phyloP scores from a whole-genome alignment of 2,113 vertebrate species.

The Antigone vipio region DNA sequence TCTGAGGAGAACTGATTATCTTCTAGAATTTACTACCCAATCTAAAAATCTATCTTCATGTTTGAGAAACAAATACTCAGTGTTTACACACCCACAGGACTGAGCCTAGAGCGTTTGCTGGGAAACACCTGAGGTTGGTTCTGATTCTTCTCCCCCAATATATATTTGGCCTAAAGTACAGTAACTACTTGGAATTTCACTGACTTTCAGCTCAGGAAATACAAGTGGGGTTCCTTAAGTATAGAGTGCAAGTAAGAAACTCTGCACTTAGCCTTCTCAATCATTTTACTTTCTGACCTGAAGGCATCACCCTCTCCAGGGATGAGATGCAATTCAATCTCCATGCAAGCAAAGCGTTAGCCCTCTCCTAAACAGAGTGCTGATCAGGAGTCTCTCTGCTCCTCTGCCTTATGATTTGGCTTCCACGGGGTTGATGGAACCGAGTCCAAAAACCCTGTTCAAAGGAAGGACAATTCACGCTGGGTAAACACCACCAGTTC shows the following conservation, averaged over 20 bases:
- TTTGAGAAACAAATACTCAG: not conserved
- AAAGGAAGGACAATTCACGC: not conserved
- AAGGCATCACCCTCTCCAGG: not conserved
- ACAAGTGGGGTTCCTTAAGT: not conserved
- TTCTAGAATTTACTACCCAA: not conserved
- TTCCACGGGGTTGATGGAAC: not conserved
- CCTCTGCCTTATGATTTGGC: not conserved
- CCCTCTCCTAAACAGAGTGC: not conserved
- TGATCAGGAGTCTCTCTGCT: not conserved
- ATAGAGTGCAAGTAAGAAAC: not conserved
- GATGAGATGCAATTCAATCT: not conserved
- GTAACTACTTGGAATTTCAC: not conserved
- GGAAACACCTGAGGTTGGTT: not conserved
- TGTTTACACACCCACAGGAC: not conserved
- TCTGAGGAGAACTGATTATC: not conserved
- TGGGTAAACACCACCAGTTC: not conserved
- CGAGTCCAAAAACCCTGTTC: not conserved
- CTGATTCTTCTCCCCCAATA: not conserved
- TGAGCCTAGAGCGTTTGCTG: not conserved
- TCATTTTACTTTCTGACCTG: not conserved
- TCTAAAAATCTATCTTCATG: not conserved
- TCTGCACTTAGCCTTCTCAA: not conserved
- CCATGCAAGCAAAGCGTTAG: not conserved
- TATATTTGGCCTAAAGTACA: not conserved
- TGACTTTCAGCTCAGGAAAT: not conserved